These are phyloP conservation scores for Anthoscopus minutus DNA, from an alignment of 2,113 vertebrate species.

Conservation along the genomic window DNA sequence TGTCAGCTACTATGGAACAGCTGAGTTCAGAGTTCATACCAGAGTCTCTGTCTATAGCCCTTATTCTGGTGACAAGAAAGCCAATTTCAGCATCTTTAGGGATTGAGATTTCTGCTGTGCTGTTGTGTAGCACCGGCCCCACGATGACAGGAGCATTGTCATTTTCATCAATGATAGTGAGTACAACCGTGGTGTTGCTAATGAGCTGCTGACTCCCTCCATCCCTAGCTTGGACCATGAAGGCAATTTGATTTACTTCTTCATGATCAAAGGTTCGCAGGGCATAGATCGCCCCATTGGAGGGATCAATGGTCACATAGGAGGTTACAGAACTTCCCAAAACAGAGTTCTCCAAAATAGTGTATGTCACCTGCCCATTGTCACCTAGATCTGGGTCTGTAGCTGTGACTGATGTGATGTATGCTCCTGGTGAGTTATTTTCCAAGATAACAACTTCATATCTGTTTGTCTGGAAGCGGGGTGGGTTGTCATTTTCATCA, in stretches of 20 bases:
- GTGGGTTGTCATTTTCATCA: slow-evolving; percentile 96
- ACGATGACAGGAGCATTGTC: slow-evolving; percentile 89
- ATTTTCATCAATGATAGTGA: slow-evolving; percentile 92
- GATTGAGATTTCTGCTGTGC: slow-evolving; percentile 84
- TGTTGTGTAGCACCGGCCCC: slow-evolving; percentile 82
- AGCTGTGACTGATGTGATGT: slow-evolving; percentile 89
- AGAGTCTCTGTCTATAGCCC: slow-evolving; percentile 87
- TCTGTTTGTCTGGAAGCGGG: slow-evolving; percentile 88
- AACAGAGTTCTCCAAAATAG: slow-evolving; percentile 81
- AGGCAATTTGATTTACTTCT: slow-evolving; percentile 86
- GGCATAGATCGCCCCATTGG: slow-evolving; percentile 91
- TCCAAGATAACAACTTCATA: slow-evolving; percentile 93
- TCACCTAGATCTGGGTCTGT: slow-evolving; percentile 90
- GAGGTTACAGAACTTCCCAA: slow-evolving; percentile 87
- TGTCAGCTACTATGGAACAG: slow-evolving; percentile 84
- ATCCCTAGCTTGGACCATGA: slow-evolving; percentile 88
- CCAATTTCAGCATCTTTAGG: slow-evolving; percentile 85
- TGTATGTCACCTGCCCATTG: slow-evolving; percentile 94
- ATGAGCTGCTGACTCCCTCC: slow-evolving; percentile 79
- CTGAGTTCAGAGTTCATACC: slow-evolving; percentile 90
- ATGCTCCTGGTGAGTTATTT: slow-evolving; percentile 92
- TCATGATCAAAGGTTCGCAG: slow-evolving; percentile 92
- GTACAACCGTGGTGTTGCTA: slow-evolving; percentile 84
- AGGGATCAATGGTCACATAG: slow-evolving; percentile 93
- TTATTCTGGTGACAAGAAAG: slow-evolving; percentile 81